Evolutionary conservation across 2,888 invertebrate genomes (phyloP), one percentile per base, ranked within the genome.

Genomic region (Rutpela maculata): DNA sequence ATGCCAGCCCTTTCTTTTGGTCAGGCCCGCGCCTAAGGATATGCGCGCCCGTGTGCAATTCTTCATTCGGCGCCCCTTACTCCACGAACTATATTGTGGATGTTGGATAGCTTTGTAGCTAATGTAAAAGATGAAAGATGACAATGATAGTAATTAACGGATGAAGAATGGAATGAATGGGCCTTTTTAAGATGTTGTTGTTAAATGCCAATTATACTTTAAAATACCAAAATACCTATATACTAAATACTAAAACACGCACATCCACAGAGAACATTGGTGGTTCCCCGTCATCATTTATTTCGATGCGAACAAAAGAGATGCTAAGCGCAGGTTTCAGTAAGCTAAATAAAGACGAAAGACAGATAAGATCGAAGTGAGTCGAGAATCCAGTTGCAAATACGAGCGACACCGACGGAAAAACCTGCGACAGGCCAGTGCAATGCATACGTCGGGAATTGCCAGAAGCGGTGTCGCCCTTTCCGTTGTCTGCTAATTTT

Each of bases 281-380:
- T 57, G 57, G 57, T 11, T 57, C 57, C 57, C 57, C 57, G n/a
- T 57, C 57, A 57, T 57, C 57, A 57, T 57, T 57, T 57, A 57
- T 57, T 57, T 57, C 57, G 57, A 57, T 57, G 57, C n/a, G n/a
- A 57, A 57, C 57, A 57, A 57, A 57, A 57, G 57, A 57, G 57
- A 57, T n/a, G 57, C 57, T 57, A 57, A 57, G 57, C n/a, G 10
- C 57, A 57, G 57, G 57, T 57, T 57, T 57, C 57, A n/a, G 57
- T 57, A 17, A 57, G n/a, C n/a, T n/a, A n/a, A n/a, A n/a, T n/a
- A n/a, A n/a, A n/a, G n/a, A n/a, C n/a, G n/a, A n/a, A n/a, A 43
- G 43, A 10, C 7, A 43, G 43, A 10, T 12, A 12, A n/a, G n/a
- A n/a, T n/a, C n/a, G n/a, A n/a, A n/a, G n/a, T n/a, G n/a, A n/a